Base-by-base conservation (phyloP, 2,888 invertebrate genomes). In the Amphimallon solstitiale region DNA sequence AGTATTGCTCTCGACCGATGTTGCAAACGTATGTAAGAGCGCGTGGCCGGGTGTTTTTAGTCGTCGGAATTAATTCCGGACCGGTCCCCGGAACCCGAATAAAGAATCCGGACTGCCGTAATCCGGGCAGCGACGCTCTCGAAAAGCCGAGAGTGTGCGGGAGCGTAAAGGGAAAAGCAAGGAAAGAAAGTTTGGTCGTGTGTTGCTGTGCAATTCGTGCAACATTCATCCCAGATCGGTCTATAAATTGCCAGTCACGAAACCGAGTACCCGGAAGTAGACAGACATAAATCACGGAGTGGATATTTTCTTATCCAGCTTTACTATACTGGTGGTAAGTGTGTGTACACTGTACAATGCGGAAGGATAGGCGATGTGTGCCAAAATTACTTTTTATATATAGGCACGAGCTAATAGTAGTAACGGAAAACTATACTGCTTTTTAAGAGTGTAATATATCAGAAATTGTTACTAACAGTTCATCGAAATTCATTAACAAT, bases 11-110 rank as follows among this genome's bases (percentile, higher is more conserved):
- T 29, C 9, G 29, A 9, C 5, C 29, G 5, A 5, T 29, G 2
- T 29, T 29, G 7, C 9, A 9, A 29, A 9, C 9, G 29, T 3
- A 29, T 29, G 29, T 29, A 29, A 29, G 23, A 40, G 40, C 40
- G 70, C 69, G 70, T 68, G 66, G 21, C 64, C 67, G 56, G 56
- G 23, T 40, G 17, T 43, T 68, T 68, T 72, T 72, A 73, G 73
- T 73, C 73, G 71, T 70, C 65, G 72, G 71, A 73, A 73, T 73
- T 73, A 73, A 73, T 73, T 73, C 73, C 70, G 43, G 66, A 67
- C 71, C 66, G 70, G 69, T 70, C 69, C 68, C 66, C 67, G 73
- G 71, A 71, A 63, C 65, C 56, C 68, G 67, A 71, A 73, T 71
- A 73, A 71, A 72, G 73, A 72, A 70, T 73, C 64, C 71, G 68